Evolutionary conservation across 2,888 invertebrate species (phyloP), one percentile per base, ranked within the genome.

Genomic region (Scaptomyza reducta): DNA sequence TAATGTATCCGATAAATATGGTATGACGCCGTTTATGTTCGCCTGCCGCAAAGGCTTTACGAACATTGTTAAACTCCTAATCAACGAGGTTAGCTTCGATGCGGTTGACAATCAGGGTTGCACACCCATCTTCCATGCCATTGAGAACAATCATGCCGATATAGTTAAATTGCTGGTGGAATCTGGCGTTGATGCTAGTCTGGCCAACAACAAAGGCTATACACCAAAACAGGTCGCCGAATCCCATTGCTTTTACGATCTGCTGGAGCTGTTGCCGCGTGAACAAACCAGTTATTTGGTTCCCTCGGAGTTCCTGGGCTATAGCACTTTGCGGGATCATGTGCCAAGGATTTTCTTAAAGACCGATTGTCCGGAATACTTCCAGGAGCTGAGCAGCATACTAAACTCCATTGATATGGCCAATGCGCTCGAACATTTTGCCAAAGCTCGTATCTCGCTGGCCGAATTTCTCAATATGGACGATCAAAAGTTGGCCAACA

Each of bases 41-140:
- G 92, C 92, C 16, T 91, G 91, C 29, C 82, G 87, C 51, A 85
- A 83, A 18, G 92, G 92, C 0, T 84, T 85, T 38, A 64, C 73
- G 1, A 77, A 70, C 6, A 76, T 91, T 1, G 89, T 91, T 2
- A 79, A 81, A 1, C 67, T 88, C 0, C 44, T 92, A 13, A 62
- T 91, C 0, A 70, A 82, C 0, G 76, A 89, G 1, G 90, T 87
- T 0, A 90, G 89, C 16, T 84, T 90, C 31, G 90, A 91, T 70
- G 90, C 90, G 0, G 73, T 79, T 2, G 91, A 92, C 61, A 91
- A 91, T 69, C 83, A 89, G 5, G 92, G 91, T 3, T 89, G 87
- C 46, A 91, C 92, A 1, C 85, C 91, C 3, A 81, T 92, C 6
- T 91, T 91, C 44, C 83, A 90, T 81, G 92, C 92, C n/a, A 88